phyloP scores from a whole-genome alignment of 2,113 vertebrate genomes.

The Xiphias gladius region DNA sequence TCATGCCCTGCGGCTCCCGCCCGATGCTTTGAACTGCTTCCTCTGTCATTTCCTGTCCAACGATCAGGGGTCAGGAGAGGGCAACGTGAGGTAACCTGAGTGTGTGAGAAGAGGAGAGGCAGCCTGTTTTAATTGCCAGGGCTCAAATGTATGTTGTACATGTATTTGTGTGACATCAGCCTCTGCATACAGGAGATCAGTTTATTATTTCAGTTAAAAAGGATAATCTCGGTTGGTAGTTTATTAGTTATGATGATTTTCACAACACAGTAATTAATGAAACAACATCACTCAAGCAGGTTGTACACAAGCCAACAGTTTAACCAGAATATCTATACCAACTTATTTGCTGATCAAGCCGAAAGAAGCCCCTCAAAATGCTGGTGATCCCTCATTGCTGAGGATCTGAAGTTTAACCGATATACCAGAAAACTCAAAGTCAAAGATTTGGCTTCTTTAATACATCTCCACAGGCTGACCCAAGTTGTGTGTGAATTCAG shows the following conservation, averaged over 20 bases:
- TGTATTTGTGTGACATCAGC: neutral
- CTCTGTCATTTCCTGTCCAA: conserved; percentile 53
- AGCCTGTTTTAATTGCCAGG: neutral
- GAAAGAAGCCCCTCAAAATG: too few relatives aligned
- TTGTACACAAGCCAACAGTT: neutral
- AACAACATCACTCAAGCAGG: too few relatives aligned
- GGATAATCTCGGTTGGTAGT: neutral
- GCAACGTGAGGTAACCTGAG: conserved; percentile 44
- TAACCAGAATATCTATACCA: too few relatives aligned
- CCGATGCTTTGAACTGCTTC: conserved; percentile 32
- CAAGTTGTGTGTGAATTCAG: neutral
- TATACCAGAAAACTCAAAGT: too few relatives aligned
- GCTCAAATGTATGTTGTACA: neutral
- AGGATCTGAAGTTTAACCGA: too few relatives aligned
- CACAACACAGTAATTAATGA: too few relatives aligned
- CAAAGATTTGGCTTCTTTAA: too few relatives aligned
- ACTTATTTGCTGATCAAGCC: too few relatives aligned
- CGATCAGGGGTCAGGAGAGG: conserved; percentile 16
- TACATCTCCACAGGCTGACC: too few relatives aligned
- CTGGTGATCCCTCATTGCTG: too few relatives aligned
- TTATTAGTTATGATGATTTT: too few relatives aligned
- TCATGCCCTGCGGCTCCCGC: conserved; percentile 7
- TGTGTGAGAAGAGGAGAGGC: conserved; percentile 27
- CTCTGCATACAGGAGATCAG: neutral
- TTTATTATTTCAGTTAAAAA: neutral